Evolutionary conservation across 2,797 vertebrate species (phyloP).

Genomic region (Sebastes vulpes): DNA sequence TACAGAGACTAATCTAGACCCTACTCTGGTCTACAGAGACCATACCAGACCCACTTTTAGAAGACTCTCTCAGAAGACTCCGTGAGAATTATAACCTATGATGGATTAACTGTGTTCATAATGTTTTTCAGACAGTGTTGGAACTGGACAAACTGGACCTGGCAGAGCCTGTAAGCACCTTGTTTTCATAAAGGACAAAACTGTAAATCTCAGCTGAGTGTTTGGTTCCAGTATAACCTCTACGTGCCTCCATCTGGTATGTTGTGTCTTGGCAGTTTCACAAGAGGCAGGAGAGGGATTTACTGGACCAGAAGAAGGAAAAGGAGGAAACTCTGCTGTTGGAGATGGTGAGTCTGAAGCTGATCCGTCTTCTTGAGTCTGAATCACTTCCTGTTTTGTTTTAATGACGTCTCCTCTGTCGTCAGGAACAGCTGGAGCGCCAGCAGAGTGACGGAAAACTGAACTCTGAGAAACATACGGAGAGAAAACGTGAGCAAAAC

Average conservation of each 20-base stretch:
- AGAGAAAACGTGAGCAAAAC: conserved; percentile 91
- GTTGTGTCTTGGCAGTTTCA: conserved; percentile 84
- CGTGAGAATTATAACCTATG: neutral
- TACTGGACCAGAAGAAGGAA: conserved; percentile 94
- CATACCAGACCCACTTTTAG: too few relatives aligned
- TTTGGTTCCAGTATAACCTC: neutral
- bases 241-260: neutral
- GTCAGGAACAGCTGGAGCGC: conserved; percentile 92
- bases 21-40: too few relatives aligned
- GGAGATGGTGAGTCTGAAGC: conserved; percentile 89
- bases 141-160: conserved; percentile 97
- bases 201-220: neutral
- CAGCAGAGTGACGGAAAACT: conserved; percentile 84
- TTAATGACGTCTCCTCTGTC: neutral
- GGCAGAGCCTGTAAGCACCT: conserved; percentile 89
- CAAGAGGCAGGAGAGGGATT: conserved; percentile 90
- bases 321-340: conserved; percentile 92
- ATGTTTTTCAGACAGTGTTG: conserved; percentile 89
- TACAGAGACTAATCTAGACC: too few relatives aligned
- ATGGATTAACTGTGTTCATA: neutral
- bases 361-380: neutral
- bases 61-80: too few relatives aligned
- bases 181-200: neutral
- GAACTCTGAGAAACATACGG: conserved; percentile 67
- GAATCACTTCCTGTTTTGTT: neutral